These are phyloP conservation scores for Mnemiopsis leidyi DNA, from an alignment of 37 sponge, comb jelly and placozoan genomes.

Conservation along the genomic window DNA sequence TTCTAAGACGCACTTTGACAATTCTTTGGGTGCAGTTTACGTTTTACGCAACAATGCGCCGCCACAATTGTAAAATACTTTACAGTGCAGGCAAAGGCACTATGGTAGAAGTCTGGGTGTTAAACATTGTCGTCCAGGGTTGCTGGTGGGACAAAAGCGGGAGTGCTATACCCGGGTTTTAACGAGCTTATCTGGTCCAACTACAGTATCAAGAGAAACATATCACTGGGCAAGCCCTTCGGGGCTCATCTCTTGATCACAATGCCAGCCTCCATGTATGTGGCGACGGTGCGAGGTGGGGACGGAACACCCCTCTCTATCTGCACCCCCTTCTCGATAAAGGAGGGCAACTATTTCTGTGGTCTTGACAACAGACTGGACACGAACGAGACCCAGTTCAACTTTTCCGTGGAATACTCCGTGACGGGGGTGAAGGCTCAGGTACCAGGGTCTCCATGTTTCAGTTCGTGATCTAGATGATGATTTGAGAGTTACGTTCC, in stretches of 20 bases:
- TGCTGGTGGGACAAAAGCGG: not conserved
- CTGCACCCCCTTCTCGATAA: conserved; percentile 1
- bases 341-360: conserved; percentile 52
- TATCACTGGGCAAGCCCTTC: conserved; percentile 46
- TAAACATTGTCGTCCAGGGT: too few relatives aligned
- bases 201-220: conserved; percentile 45
- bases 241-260: conserved; percentile 17
- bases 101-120: too few relatives aligned
- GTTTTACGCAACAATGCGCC: too few relatives aligned
- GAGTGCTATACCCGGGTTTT: conserved; percentile 33
- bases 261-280: conserved; percentile 13
- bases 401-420: conserved; percentile 21
- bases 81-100: too few relatives aligned
- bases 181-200: conserved; percentile 60
- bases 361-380: conserved; percentile 35
- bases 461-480: too few relatives aligned
- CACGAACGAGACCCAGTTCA: conserved; percentile 11
- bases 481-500: too few relatives aligned
- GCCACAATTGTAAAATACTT: too few relatives aligned
- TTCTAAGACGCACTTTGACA: not conserved
- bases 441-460: too few relatives aligned
- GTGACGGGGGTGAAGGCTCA: conserved; percentile 5
- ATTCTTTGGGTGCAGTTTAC: not conserved
- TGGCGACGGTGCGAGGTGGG: not conserved
- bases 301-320: conserved; percentile 18